Percentiles rank a stretch among this genome's conserved stretches.
Evolutionary conservation across 2,888 invertebrate genomes (phyloP).

Genomic region (Acrobasis repandana): DNA sequence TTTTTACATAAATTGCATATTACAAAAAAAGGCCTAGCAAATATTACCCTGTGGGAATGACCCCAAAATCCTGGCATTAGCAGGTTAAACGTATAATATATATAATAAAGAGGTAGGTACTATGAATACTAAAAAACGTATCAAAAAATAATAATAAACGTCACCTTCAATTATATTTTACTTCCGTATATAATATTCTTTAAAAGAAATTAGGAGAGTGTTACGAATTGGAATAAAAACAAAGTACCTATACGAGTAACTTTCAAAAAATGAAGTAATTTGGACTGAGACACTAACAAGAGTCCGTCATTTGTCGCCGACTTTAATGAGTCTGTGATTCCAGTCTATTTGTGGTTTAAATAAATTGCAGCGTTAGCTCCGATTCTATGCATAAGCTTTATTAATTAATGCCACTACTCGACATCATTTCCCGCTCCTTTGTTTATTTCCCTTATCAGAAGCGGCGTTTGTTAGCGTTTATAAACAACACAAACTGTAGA

Average conservation of each 20-base stretch:
- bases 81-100: no score
- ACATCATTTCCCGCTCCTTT: slow-evolving; percentile 35
- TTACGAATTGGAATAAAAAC: no score
- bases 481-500: slow-evolving; percentile 4
- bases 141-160: no score
- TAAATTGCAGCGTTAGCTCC: slow-evolving; percentile 39
- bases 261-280: slow-evolving; percentile 5
- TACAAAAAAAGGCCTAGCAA: no score
- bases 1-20: no score
- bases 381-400: slow-evolving; percentile 34
- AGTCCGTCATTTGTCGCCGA: slow-evolving; percentile 17
- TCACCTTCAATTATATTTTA: no score
- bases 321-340: slow-evolving; percentile 6
- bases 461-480: slow-evolving; percentile 34
- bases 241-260: neutral
- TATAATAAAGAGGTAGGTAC: no score
- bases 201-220: no score
- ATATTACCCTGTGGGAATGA: no score
- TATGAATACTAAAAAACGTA: no score
- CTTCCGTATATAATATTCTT: no score
- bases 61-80: no score
- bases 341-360: slow-evolving; percentile 35
- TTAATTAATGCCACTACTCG: slow-evolving; percentile 38
- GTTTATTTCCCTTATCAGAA: slow-evolving; percentile 31
- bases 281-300: slow-evolving; percentile 1